These are phyloP conservation scores for Scartelaos histophorus DNA, from an alignment of 2,113 vertebrate species.

Conservation along the genomic window DNA sequence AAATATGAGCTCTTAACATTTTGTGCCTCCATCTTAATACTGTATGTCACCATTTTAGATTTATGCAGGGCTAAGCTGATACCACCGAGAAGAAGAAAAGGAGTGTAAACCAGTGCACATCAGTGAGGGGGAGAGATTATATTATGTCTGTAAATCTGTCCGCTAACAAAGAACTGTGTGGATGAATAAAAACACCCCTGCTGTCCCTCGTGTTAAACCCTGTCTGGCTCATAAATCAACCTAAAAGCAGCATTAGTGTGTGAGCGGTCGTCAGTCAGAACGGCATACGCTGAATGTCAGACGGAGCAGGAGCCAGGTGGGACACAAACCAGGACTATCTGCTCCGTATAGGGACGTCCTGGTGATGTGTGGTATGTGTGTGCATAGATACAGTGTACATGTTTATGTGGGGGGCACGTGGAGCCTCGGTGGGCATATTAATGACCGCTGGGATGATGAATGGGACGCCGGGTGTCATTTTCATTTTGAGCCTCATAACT, in stretches of 20 bases:
- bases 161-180: conserved; percentile 12
- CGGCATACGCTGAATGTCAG: conserved; percentile 47
- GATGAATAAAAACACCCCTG: conserved; percentile 17
- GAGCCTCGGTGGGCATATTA: conserved; percentile 26
- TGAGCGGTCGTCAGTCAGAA: conserved; percentile 44
- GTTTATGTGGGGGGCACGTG: conserved; percentile 8
- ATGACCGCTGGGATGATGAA: conserved; percentile 50
- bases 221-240: conserved; percentile 43
- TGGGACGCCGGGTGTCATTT: conserved; percentile 43
- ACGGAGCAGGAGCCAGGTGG: conserved; percentile 40
- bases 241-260: conserved; percentile 16
- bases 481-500: conserved; percentile 45
- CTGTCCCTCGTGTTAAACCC: conserved; percentile 18
- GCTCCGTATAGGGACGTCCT: background rate
- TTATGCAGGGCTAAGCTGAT: background rate
- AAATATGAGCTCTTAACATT: background rate
- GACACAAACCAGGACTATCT: conserved; percentile 27
- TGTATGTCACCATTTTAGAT: background rate
- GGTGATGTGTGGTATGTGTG: conserved; percentile 6
- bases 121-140: background rate
- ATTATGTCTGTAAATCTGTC: conserved; percentile 31
- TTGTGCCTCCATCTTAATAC: background rate
- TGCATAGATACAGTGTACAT: background rate
- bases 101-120: background rate
- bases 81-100: background rate